Evolutionary conservation across 1,140 invertebrate genomes (phyloP).

Genomic region (Trachelipus rathkii): DNA sequence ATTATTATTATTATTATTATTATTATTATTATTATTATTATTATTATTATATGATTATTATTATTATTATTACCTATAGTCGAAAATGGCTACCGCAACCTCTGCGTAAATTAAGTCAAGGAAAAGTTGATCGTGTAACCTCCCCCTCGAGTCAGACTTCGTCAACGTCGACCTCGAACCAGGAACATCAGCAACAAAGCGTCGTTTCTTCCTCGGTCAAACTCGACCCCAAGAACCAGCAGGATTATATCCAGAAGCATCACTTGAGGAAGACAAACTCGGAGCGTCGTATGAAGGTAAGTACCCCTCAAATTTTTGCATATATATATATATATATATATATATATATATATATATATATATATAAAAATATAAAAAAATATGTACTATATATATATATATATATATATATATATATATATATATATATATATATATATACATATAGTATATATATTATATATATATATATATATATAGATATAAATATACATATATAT

Average conservation of each 20-base stretch:
- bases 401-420: too few species aligned
- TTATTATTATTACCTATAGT: neutral
- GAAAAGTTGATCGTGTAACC: neutral
- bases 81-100: neutral
- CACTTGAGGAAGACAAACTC: neutral
- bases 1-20: too few species aligned
- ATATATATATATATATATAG: too few species aligned
- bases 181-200: neutral
- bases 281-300: conserved; percentile 2
- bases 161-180: neutral
- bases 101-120: neutral
- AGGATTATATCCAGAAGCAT: neutral
- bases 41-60: too few species aligned
- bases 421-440: too few species aligned
- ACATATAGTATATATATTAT: too few species aligned
- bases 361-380: too few species aligned
- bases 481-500: too few species aligned
- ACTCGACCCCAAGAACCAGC: neutral
- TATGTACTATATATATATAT: too few species aligned
- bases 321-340: too few species aligned
- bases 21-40: too few species aligned
- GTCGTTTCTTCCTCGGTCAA: neutral
- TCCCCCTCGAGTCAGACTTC: neutral
- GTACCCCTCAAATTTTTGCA: neutral
- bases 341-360: too few species aligned